phyloP scores from a whole-genome alignment of 2,888 invertebrate species.

The Lobophora halterata region DNA sequence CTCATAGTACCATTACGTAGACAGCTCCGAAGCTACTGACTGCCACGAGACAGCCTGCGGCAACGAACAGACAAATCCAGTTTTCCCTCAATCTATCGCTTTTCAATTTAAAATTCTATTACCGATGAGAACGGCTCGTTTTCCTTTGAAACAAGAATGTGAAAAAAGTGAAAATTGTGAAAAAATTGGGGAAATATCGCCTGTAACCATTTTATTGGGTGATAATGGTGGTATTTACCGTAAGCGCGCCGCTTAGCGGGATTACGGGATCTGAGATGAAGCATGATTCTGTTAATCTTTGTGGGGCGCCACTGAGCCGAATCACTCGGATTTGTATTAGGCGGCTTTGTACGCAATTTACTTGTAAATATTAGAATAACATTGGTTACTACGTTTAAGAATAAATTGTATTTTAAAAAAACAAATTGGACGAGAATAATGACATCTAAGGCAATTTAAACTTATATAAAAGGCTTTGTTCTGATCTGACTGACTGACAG shows the following conservation, averaged over 20 bases:
- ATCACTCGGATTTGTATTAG: constrained; percentile 4
- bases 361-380: constrained; percentile 1
- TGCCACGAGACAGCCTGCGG: constrained; percentile 32
- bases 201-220: constrained; percentile 42
- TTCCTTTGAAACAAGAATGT: constrained; percentile 34
- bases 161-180: constrained; percentile 39
- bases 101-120: constrained; percentile 60
- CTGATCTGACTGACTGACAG: too few relatives aligned
- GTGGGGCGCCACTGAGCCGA: constrained; percentile 6
- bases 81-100: constrained; percentile 40
- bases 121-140: constrained; percentile 39
- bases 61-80: constrained; percentile 27
- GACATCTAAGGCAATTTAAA: too few relatives aligned
- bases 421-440: too few relatives aligned
- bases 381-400: too few relatives aligned
- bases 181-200: constrained; percentile 47
- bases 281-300: constrained; percentile 22
- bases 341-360: background rate
- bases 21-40: constrained; percentile 22
- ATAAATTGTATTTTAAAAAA: too few relatives aligned
- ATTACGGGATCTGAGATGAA: constrained; percentile 26
- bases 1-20: too few relatives aligned
- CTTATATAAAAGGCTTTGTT: too few relatives aligned
- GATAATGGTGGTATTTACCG: constrained; percentile 43
- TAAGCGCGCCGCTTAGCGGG: constrained; percentile 31